Conservation (phyloP, 2,888 invertebrate species). For the Gymnosoma rotundatum region DNA sequence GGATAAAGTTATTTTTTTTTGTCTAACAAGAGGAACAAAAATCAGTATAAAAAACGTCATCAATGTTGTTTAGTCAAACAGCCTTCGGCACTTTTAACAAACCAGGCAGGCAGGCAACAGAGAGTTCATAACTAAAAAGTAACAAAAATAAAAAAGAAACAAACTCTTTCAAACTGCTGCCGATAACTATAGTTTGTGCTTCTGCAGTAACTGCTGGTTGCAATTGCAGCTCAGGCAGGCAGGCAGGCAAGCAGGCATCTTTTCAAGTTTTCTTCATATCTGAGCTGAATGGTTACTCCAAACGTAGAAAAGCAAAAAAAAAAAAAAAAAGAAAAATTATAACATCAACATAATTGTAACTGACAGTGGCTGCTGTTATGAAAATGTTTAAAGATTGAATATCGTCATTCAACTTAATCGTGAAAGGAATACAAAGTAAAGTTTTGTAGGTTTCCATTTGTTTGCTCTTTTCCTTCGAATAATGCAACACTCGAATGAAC, state of each 20-base stretch:
- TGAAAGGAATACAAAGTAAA: too few species aligned
- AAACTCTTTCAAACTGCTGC: constrained; percentile 27
- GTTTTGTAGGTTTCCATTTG: constrained; percentile 3
- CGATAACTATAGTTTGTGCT: constrained; percentile 25
- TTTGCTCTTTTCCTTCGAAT: background rate
- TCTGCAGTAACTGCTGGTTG: background rate
- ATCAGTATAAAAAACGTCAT: constrained; percentile 19
- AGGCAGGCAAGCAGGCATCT: background rate
- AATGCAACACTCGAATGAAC: constrained; percentile 1
- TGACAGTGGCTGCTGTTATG: constrained; percentile 51
- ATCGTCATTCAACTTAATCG: background rate
- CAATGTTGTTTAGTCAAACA: constrained; percentile 54
- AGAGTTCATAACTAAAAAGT: constrained; percentile 17
- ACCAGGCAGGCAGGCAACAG: constrained; percentile 25
- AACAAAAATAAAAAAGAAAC: background rate
- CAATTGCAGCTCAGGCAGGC: background rate
- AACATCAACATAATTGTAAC: constrained; percentile 48
- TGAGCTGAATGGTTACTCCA: background rate
- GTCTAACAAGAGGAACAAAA: background rate
- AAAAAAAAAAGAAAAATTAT: background rate
- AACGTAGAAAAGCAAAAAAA: background rate
- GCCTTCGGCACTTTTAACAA: constrained; percentile 35
- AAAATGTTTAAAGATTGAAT: constrained; percentile 50
- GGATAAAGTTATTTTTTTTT: background rate
- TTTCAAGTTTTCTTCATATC: background rate